Base-by-base conservation (phyloP, 1,140 invertebrate genomes). In the Cydia fagiglandana region DNA sequence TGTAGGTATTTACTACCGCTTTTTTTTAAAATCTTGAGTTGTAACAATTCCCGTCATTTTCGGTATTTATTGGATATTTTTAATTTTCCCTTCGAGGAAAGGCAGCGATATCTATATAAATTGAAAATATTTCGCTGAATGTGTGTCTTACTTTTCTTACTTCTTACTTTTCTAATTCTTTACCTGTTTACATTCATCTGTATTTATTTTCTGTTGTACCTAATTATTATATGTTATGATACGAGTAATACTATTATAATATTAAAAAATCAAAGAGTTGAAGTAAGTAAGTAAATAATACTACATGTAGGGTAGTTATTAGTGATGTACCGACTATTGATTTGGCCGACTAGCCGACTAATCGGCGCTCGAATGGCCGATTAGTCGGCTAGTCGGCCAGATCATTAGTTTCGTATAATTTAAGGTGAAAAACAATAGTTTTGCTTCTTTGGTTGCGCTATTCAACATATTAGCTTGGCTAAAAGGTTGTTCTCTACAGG, bases 241-340 rank as follows among this genome's bases (percentile, higher is more conserved):
- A n/a, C n/a, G n/a, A n/a, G n/a, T n/a, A 24, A 24, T n/a, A 34
- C n/a, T 66, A 30, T 2, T 64, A 30, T 28, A 38, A 66, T 66
- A 66, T 47, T 47, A 66, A 66, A 66, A 66, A n/a, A 66, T 66
- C 64, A 66, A 66, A 66, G 64, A 66, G 64, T 34, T 34, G 24
- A 12, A 24, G 24, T 66, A 34, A 24, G 24, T 66, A 34, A n/a
- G 64, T 66, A 66, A 4, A 15, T 66, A 34, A 66, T 66, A 5
- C 34, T 61, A n/a, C 7, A 61, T 24, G 56, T 20, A 61, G 24
- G 20, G 45, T 47, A 47, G 45, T n/a, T 53, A 53, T n/a, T n/a
- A n/a, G n/a, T n/a, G n/a, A n/a, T n/a, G n/a, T n/a, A n/a, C n/a
- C n/a, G n/a, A n/a, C n/a, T n/a, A n/a, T n/a, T n/a, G n/a, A n/a